Evolutionary conservation across 2,797 vertebrate genomes (phyloP).

Genomic region (Morus bassanus): DNA sequence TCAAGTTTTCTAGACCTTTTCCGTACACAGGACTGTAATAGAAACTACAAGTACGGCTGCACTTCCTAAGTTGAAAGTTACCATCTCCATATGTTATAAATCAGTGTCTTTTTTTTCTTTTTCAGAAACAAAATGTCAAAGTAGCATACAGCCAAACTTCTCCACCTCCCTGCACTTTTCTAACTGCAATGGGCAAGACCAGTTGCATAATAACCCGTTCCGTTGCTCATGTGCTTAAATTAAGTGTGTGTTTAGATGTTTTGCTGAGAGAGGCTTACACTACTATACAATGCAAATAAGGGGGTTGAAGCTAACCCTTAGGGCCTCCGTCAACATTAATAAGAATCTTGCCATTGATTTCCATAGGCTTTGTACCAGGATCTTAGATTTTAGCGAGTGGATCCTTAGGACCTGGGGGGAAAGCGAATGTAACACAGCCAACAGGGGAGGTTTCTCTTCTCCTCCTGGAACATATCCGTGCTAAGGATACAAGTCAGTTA

Average conservation of each 20-base stretch:
- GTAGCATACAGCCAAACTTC: background rate
- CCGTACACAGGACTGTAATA: background rate
- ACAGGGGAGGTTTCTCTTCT: background rate
- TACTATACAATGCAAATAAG: background rate
- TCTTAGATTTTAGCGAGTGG: background rate
- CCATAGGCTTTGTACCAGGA: background rate
- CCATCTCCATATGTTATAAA: background rate
- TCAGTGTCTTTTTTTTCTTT: background rate
- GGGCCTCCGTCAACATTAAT: background rate
- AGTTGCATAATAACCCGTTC: background rate
- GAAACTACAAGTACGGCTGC: background rate
- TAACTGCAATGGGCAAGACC: background rate
- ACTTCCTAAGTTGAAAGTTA: background rate
- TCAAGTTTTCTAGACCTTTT: slow-evolving; percentile 8
- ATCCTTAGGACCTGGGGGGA: background rate
- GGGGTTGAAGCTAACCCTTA: background rate
- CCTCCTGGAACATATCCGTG: background rate
- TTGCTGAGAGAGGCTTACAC: background rate
- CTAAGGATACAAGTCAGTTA: background rate
- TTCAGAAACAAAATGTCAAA: background rate
- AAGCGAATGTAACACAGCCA: background rate
- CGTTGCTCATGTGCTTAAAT: background rate
- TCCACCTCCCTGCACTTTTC: background rate
- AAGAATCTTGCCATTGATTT: background rate
- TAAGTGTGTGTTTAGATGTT: slow-evolving; percentile 10